Evolutionary conservation across 1,140 invertebrate species (phyloP), one percentile per base, ranked within the genome.

Genomic region (Rhynchophorus ferrugineus): DNA sequence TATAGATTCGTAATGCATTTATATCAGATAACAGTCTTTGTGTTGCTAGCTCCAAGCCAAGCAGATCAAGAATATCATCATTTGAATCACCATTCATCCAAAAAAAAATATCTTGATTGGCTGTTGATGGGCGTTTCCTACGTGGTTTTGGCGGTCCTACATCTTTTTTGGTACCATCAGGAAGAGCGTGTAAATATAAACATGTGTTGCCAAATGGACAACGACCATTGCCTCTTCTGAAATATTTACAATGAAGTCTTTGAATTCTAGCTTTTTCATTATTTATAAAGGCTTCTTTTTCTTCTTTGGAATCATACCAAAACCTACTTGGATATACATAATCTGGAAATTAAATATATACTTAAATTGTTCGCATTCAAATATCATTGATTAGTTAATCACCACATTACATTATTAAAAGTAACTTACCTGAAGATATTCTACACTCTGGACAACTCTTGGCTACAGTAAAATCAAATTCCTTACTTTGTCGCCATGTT

Each of bases 161-260:
- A 62, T 85, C 80, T 34, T 83, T 73, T 58, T 79, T 79, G n/a
- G 77, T 80, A 6, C 89, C 89, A 71, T 90, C 85, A 2, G 85
- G 82, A 56, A 85, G 71, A 36, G 84, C 83, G 67, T 93, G 90
- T 33, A 82, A 76, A 63, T 94, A 94, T 63, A 94, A 91, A 64
- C 91, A 94, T 62, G 89, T 90, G 63, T 90, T 88, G 36, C 88
- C 88, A 71, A 94, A 93, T 3, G 89, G 89, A 75, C 91, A 94
- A 59, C 82, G 82, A 16, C 87, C 86, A 51, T 75, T 71, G 5
- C 86, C 87, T 69, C 81, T 75, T 48, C 83, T 83, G 66, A 91
- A 93, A 67, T 93, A 93, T 62, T 87, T 89, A 73, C 91, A 94
- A 58, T 84, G 76, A 70, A 90, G 90, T 60, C 75, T 84, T 76